Percentiles rank a stretch among this genome's conserved stretches.
These are phyloP conservation scores for Lacerta viridis DNA, from an alignment of 2,797 vertebrate genomes.

Conservation along the genomic window DNA sequence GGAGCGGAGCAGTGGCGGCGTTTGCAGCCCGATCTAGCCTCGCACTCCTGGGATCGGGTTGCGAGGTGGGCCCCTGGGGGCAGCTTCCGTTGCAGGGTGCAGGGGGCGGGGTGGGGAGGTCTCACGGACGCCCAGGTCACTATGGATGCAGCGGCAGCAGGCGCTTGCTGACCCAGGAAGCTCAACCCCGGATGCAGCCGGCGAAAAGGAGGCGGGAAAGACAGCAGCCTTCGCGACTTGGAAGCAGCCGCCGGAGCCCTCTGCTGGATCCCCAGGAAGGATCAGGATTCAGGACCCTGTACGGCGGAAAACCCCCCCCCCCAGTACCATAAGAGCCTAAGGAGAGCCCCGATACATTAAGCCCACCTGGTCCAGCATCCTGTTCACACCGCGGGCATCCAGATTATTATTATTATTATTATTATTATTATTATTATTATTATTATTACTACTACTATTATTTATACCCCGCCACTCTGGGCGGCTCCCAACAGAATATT, in stretches of 20 bases:
- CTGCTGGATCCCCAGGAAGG: slow-evolving; percentile 23
- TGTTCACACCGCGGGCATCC: too few species aligned
- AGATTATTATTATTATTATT: too few species aligned
- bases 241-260: slow-evolving; percentile 27
- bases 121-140: not conserved
- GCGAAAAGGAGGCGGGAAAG: not conserved
- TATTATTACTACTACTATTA: too few species aligned
- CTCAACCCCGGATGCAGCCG: slow-evolving; percentile 49
- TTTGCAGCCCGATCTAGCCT: not conserved
- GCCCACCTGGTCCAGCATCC: too few species aligned
- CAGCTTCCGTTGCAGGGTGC: not conserved
- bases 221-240: not conserved
- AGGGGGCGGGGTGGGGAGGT: not conserved
- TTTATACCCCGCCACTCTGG: too few species aligned
- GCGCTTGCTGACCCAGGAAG: slow-evolving; percentile 43
- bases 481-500: too few species aligned
- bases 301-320: too few species aligned
- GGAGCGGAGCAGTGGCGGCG: not conserved
- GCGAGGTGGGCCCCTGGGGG: not conserved
- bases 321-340: too few species aligned
- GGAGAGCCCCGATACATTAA: too few species aligned
- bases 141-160: not conserved
- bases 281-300: not conserved
- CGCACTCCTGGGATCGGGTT: not conserved
- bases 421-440: too few species aligned